Base-by-base conservation (phyloP, 1,140 invertebrate genomes). In the Drosophila mauritiana region DNA sequence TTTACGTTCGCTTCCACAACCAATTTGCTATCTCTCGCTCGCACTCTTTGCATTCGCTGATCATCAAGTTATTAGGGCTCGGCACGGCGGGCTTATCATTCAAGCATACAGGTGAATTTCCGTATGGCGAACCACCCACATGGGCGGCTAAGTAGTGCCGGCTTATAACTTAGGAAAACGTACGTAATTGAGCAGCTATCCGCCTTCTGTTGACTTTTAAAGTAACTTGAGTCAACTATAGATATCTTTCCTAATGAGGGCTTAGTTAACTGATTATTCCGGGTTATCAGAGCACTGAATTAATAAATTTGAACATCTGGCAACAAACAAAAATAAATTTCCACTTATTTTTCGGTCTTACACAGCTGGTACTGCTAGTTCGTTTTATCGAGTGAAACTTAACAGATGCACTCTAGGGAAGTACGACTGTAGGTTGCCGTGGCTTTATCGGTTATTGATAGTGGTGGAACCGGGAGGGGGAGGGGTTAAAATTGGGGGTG, bases 1-100 rank as follows among this genome's bases (percentile, higher is more conserved):
- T 76, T 86, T 79, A 78, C 75, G 70, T 55, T 88, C 51, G 64
- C 31, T 57, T 72, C 68, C 65, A 48, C 68, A 70, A 70, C 52
- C 67, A 40, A 65, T 49, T 65, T 43, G 63, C 59, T 65, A 68
- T 68, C 48, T 65, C 45, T 37, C 13, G 17, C 34, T 25, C 31
- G 55, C 46, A 15, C 61, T 65, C 10, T n/a, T 40, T 22, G 25
- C 53, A 10, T 20, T 40, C 13, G 25, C 53, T 27, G 58, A 64
- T 53, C 65, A 37, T n/a, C 64, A 15, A 42, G 45, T 42, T 64
- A 67, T 70, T 37, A 15, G 36, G 63, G 63, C 45, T 65, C 43
- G 63, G 63, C 45, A 40, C 43, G 61, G 63, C 25, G 27, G 15
- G 31, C 68, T 70, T 70, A 70, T 70, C 51, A 57, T 48, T 69